These are phyloP conservation scores for Conomelus anceps DNA, from an alignment of 2,888 invertebrate species.

Conservation along the genomic window DNA sequence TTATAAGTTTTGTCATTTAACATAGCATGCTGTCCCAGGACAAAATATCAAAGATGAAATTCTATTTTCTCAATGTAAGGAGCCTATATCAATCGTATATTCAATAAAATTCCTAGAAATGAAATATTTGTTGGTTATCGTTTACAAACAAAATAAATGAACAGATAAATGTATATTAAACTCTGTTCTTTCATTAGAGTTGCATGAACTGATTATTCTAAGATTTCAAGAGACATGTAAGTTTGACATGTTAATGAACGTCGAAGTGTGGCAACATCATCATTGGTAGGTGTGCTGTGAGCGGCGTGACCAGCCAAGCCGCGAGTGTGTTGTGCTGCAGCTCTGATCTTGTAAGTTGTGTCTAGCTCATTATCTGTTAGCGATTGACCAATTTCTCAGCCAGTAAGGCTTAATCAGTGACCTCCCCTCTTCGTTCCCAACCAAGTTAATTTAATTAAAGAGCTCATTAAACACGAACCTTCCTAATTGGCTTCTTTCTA, in stretches of 20 bases:
- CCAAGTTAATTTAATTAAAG: slow-evolving; percentile 7
- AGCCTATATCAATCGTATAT: too few relatives aligned
- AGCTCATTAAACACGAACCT: slow-evolving; percentile 13
- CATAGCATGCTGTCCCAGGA: too few relatives aligned
- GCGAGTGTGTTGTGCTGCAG: background rate
- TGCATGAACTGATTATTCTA: too few relatives aligned
- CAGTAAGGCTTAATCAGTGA: slow-evolving; percentile 10
- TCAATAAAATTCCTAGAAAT: too few relatives aligned
- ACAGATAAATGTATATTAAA: too few relatives aligned
- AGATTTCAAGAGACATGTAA: background rate
- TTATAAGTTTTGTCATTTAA: too few relatives aligned
- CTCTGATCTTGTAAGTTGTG: background rate
- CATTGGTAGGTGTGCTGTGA: background rate
- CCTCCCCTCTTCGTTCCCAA: background rate
- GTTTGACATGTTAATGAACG: background rate
- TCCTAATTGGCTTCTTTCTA: slow-evolving; percentile 7
- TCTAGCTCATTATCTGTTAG: background rate
- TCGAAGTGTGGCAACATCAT: background rate
- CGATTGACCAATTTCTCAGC: slow-evolving; percentile 10
- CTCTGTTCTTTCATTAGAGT: too few relatives aligned
- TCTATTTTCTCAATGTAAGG: too few relatives aligned
- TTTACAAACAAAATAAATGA: too few relatives aligned
- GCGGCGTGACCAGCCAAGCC: background rate
- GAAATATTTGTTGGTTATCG: too few relatives aligned
- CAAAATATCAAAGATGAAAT: too few relatives aligned